A percentile compares a stretch with the other conserved stretches of the same genome.
These are phyloP conservation scores for Drosophila paucipuncta DNA, from an alignment of 2,888 invertebrate species.

Conservation along the genomic window DNA sequence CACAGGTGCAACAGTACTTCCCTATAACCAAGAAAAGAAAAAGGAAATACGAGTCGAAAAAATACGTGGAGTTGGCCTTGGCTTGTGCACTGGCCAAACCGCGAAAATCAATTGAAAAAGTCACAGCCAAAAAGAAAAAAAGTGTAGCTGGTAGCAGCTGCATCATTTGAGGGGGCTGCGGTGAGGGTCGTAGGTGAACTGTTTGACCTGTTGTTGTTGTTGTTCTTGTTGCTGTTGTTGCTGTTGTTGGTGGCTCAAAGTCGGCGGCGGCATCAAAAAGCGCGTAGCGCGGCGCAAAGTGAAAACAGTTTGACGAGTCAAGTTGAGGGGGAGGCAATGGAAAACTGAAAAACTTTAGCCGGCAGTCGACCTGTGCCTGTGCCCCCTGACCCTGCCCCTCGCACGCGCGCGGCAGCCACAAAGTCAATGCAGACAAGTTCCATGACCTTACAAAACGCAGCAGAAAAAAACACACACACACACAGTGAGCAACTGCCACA, in stretches of 20 bases:
- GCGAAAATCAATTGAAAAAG: conserved; percentile 81
- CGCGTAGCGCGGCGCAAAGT: conserved; percentile 80
- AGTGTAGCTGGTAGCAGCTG: conserved; percentile 32
- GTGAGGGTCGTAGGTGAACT: conserved; percentile 29
- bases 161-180: conserved; percentile 7
- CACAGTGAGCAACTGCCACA: conserved; percentile 30
- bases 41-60: conserved; percentile 5
- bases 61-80: conserved; percentile 58
- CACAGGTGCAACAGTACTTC: conserved; percentile 67
- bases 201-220: conserved; percentile 63
- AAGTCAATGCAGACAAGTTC: conserved; percentile 83
- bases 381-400: neutral
- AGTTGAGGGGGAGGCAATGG: conserved; percentile 39
- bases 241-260: conserved; percentile 25
- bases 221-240: neutral
- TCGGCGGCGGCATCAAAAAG: conserved; percentile 74
- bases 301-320: conserved; percentile 75
- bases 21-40: conserved; percentile 5
- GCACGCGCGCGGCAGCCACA: conserved; percentile 28
- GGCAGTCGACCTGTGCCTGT: conserved; percentile 43
- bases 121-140: conserved; percentile 53
- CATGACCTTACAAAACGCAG: conserved; percentile 84
- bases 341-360: conserved; percentile 69
- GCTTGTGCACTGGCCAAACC: conserved; percentile 64
- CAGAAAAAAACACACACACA: conserved; percentile 51